These are phyloP conservation scores for Rhinolophus sinicus DNA, from an alignment of 2,113 vertebrate genomes.

Conservation along the genomic window DNA sequence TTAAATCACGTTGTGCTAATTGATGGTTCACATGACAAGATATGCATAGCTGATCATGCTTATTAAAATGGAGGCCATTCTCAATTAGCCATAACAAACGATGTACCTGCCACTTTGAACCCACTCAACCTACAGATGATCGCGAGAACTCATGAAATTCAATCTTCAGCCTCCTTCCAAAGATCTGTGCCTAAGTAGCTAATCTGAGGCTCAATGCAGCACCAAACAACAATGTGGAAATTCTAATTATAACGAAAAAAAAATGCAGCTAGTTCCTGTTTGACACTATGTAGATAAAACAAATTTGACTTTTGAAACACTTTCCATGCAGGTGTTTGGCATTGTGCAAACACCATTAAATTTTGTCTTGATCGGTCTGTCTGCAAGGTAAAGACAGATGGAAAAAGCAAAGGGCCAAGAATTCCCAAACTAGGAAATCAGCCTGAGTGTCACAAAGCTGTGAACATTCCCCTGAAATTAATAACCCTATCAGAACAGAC, in stretches of 20 bases:
- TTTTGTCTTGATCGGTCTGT: conserved; percentile 14
- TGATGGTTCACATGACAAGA: conserved; percentile 60
- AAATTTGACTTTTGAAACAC: conserved; percentile 48
- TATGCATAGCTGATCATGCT: conserved; percentile 55
- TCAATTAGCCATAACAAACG: conserved; percentile 27
- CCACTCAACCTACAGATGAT: neutral
- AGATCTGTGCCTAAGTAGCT: neutral
- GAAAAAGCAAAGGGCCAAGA: neutral
- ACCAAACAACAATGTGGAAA: neutral
- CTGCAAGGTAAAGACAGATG: conserved; percentile 18
- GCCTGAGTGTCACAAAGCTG: neutral
- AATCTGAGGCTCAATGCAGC: neutral
- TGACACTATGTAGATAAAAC: neutral
- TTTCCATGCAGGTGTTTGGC: conserved; percentile 55
- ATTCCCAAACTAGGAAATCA: neutral
- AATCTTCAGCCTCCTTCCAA: neutral
- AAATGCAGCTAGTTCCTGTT: conserved; percentile 12
- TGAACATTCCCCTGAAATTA: neutral
- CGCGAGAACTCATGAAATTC: neutral
- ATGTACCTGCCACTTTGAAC: neutral
- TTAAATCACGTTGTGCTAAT: conserved; percentile 63
- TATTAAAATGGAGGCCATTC: conserved; percentile 52
- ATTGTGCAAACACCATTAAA: neutral
- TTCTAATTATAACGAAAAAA: conserved; percentile 26
- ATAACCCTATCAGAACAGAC: neutral